These are phyloP conservation scores for Monodelphis domestica DNA, from an alignment of 2,797 vertebrate genomes.

Conservation along the genomic window DNA sequence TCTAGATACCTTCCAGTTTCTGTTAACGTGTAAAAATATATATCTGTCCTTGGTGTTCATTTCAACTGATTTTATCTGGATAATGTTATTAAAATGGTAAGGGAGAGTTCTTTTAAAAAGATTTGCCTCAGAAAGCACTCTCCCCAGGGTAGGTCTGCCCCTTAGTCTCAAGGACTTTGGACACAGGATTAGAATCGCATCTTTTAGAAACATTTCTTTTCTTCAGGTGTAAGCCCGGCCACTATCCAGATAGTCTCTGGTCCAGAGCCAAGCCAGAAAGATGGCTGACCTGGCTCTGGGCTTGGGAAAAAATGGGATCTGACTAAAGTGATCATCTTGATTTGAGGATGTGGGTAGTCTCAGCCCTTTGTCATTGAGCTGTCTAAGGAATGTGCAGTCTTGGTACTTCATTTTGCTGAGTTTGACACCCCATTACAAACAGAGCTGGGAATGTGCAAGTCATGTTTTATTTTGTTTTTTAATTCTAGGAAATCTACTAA, in stretches of 20 bases:
- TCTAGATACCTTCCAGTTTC: neutral
- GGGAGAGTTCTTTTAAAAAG: neutral
- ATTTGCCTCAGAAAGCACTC: neutral
- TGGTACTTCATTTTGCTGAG: neutral
- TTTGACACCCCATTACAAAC: neutral
- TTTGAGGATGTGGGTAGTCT: neutral
- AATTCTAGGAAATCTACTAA: neutral
- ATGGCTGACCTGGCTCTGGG: neutral
- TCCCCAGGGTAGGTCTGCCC: neutral
- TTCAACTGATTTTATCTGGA: neutral
- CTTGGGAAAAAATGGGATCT: neutral
- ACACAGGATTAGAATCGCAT: neutral
- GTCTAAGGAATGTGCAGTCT: neutral
- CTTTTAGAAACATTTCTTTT: neutral
- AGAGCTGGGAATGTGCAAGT: neutral
- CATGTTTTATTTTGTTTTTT: neutral
- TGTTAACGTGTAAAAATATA: neutral
- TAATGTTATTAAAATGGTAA: neutral
- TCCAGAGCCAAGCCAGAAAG: neutral
- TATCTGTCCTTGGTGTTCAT: neutral
- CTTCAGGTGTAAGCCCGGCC: neutral
- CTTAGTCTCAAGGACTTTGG: neutral
- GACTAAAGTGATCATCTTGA: neutral
- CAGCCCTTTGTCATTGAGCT: neutral
- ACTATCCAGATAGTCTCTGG: neutral